phyloP scores from a whole-genome alignment of 2,113 vertebrate species.

The Carassius carassius region DNA sequence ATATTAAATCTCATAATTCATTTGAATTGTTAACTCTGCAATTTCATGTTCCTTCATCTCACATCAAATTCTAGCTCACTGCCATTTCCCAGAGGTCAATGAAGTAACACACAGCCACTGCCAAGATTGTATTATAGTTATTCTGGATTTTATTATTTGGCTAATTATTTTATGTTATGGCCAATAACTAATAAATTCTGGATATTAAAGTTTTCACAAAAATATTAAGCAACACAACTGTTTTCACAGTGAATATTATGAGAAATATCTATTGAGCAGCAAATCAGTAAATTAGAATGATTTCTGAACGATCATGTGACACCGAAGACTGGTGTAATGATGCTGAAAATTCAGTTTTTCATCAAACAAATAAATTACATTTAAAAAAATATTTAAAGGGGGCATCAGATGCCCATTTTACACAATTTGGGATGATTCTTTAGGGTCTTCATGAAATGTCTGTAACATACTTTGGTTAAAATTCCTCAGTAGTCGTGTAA shows the following conservation, averaged over 20 bases:
- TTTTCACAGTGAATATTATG: neutral
- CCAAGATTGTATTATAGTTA: neutral
- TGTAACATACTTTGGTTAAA: no score
- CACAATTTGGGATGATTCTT: no score
- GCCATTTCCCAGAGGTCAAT: neutral
- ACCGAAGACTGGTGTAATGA: neutral
- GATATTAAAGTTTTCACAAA: neutral
- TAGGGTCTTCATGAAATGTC: no score
- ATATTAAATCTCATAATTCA: conserved; percentile 40
- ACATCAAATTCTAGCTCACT: conserved; percentile 9
- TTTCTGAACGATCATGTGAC: neutral
- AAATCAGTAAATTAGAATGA: neutral
- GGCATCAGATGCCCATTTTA: no score
- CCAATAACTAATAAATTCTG: neutral
- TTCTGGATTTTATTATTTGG: neutral
- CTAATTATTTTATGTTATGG: neutral
- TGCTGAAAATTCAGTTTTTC: neutral
- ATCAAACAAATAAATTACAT: neutral
- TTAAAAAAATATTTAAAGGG: no score
- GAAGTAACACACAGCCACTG: neutral
- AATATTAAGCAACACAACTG: neutral
- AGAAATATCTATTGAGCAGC: neutral
- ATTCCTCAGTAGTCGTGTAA: no score
- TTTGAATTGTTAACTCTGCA: conserved; percentile 35
- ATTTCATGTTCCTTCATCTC: conserved; percentile 28